Evolutionary conservation across 2,888 invertebrate species (phyloP), one percentile per base, ranked within the genome.

Genomic region (Rhogogaster chlorosoma): DNA sequence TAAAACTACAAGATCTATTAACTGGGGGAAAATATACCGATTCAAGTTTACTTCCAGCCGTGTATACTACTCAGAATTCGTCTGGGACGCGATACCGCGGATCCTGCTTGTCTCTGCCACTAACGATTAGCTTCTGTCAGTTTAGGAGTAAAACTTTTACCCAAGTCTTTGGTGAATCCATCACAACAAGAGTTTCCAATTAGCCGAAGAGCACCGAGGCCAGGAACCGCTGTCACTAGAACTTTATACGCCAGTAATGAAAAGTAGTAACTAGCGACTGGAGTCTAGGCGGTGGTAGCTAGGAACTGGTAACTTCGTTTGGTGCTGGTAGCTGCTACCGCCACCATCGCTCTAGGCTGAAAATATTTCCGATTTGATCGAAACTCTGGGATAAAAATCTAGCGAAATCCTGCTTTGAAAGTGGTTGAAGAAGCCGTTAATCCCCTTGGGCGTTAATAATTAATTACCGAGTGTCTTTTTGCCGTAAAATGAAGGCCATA

Each of bases 121-220:
- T 53, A 9, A 32, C 49, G 53, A 77, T 77, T 77, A 49, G 77
- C 53, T 53, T 36, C 38, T 57, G 57, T 80, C 57, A 57, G n/a
- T 49, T 78, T 57, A 22, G 15, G 15, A 61, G 61, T 49, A 57
- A 80, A 80, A 80, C 61, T 80, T 80, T 36, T n/a, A 38, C 22
- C 15, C 32, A 38, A 80, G 49, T 61, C 80, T 61, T 61, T 57
- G 22, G 49, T 22, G 80, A 87, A 87, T 87, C 87, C 86, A 87
- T 88, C 88, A 87, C 80, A 86, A 89, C 89, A 88, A 89, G 89
- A 89, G 87, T 89, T 89, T 90, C 87, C 89, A 90, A 90, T 90
- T 90, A 90, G 89, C 88, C 42, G 80, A 85, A 85, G 87, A 83
- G 70, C 83, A 80, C 80, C 15, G 32, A 67, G 29, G n/a, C 42